These are phyloP conservation scores for Trachymyrmex cornetzi DNA, from an alignment of 1,140 invertebrate species.

Conservation along the genomic window DNA sequence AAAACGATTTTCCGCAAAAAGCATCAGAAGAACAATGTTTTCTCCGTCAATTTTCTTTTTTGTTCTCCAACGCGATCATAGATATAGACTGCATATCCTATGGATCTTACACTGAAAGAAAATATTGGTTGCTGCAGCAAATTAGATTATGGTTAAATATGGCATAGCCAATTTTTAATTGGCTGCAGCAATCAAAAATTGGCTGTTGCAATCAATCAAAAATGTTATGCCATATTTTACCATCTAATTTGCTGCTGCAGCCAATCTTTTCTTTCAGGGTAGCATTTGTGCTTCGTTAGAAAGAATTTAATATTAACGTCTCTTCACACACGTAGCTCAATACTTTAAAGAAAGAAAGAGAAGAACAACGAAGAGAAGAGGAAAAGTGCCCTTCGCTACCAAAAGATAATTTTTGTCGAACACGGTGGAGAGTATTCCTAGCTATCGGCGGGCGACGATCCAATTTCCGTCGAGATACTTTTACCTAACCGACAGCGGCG, in stretches of 20 bases:
- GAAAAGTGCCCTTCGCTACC: slow-evolving; percentile 3
- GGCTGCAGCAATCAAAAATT: too few species aligned
- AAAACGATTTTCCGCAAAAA: slow-evolving; percentile 11
- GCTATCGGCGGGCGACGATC: slow-evolving; percentile 48
- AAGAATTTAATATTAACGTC: too few species aligned
- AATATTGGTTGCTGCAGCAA: too few species aligned
- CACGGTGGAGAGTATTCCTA: slow-evolving; percentile 10
- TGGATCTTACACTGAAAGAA: too few species aligned
- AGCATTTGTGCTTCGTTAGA: too few species aligned
- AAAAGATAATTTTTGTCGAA: slow-evolving; percentile 49
- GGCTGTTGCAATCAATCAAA: too few species aligned
- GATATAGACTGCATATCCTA: neutral
- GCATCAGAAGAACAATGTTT: neutral
- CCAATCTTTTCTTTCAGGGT: too few species aligned
- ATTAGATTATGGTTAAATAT: too few species aligned
- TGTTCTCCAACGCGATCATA: neutral
- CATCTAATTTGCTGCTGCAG: too few species aligned
- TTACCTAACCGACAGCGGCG: slow-evolving; percentile 44
- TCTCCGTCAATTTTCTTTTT: neutral
- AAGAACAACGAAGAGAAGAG: slow-evolving; percentile 15
- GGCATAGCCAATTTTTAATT: too few species aligned
- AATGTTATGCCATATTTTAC: too few species aligned
- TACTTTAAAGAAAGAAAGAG: neutral
- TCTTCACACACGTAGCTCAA: too few species aligned
- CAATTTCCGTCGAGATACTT: slow-evolving; percentile 61